phyloP scores from a whole-genome alignment of 2,888 invertebrate genomes.

The Lucinisca nassula region DNA sequence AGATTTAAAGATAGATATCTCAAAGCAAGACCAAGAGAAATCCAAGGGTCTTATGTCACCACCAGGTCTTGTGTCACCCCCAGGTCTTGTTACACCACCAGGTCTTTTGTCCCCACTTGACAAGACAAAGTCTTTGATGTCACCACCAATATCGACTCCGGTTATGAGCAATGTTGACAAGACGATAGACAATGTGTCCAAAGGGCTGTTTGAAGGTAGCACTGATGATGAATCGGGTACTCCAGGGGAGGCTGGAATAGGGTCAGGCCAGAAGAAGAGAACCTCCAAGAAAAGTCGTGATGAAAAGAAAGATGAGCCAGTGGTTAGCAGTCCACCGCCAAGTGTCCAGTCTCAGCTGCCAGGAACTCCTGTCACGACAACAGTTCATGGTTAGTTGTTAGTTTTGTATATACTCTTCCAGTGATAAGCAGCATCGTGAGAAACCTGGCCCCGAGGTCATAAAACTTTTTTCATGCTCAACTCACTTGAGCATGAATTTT shows the following conservation, averaged over 20 bases:
- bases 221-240: slow-evolving; percentile 61
- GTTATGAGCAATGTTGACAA: slow-evolving; percentile 92
- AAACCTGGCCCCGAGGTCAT: too few species aligned
- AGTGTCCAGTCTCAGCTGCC: background rate
- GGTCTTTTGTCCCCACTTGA: slow-evolving; percentile 4
- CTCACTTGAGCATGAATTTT: too few species aligned
- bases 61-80: background rate
- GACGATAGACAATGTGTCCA: slow-evolving; percentile 96
- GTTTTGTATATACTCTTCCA: too few species aligned
- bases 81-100: too few species aligned
- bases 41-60: background rate
- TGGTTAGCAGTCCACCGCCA: background rate
- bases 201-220: slow-evolving; percentile 89
- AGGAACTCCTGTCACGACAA: background rate
- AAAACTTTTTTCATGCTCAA: too few species aligned
- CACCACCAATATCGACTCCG: slow-evolving; percentile 46
- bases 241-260: slow-evolving; percentile 22
- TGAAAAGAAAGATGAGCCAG: background rate
- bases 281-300: slow-evolving; percentile 47
- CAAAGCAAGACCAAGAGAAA: background rate
- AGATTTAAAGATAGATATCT: background rate
- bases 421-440: too few species aligned
- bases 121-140: slow-evolving; percentile 8
- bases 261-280: slow-evolving; percentile 46
- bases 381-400: background rate